Percentiles rank a stretch among this genome's conserved stretches.
phyloP scores from a whole-genome alignment of 2,797 vertebrate genomes.

The Dermochelys coriacea region DNA sequence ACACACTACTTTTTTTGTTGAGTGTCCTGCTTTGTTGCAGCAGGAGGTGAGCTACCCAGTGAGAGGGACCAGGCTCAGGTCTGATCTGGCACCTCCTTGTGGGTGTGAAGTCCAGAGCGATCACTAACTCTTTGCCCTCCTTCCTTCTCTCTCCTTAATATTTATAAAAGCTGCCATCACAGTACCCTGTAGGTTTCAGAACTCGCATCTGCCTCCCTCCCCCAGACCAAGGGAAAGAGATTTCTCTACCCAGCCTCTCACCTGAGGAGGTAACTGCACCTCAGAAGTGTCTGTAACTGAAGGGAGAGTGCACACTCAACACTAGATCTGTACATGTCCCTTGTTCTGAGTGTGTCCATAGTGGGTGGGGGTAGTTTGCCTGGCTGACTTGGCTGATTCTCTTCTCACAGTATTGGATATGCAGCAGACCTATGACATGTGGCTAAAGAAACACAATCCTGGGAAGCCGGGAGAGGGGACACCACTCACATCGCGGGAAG shows the following conservation, averaged over 20 bases:
- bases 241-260: background rate
- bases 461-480: conserved; percentile 84
- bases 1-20: background rate
- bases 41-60: background rate
- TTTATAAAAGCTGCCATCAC: background rate
- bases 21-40: background rate
- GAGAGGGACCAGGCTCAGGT: background rate
- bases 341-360: background rate
- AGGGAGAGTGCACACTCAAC: background rate
- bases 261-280: background rate
- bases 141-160: background rate
- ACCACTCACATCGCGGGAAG: conserved; percentile 74
- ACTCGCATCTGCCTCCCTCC: accelerated
- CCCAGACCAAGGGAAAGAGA: background rate
- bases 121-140: background rate
- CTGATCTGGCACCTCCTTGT: background rate
- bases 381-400: accelerated
- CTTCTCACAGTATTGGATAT: conserved; percentile 88
- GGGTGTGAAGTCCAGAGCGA: background rate
- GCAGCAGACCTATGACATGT: conserved; percentile 93
- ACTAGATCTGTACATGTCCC: accelerated
- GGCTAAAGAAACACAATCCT: conserved; percentile 84
- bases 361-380: background rate
- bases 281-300: background rate
- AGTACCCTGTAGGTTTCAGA: accelerated